Base-by-base conservation (phyloP, 1,140 invertebrate genomes). In the Phymorhynchus buccinoides region DNA sequence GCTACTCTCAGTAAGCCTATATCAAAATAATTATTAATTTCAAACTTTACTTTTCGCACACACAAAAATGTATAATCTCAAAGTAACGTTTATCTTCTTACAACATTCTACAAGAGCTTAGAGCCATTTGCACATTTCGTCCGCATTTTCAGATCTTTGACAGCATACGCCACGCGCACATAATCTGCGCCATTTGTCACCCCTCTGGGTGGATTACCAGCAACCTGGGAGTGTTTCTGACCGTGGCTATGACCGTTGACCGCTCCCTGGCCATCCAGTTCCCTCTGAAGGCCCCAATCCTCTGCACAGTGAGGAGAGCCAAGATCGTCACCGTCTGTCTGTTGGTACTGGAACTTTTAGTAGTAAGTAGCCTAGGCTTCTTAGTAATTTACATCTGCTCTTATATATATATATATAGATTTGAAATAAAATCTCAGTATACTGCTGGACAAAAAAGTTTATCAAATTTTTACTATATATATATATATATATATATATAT, bases 161-260 rank as follows among this genome's bases (percentile, higher is more conserved):
- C 35, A n/a, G 68, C 7, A 78, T 52, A 0, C 66, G 41, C 9
- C 27, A 89, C 35, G 80, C 86, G 3, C 87, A 91, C 80, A 42
- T 82, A 3, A 89, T 91, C 84, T 91, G 91, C 79, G 88, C 89
- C 75, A 82, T 89, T 39, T 88, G 89, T 56, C 87, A 91, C 80
- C 87, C 91, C 42, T 83, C 89, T n/a, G 91, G 91, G 16, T 88
- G 88, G 88, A 85, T 84, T 0, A 90, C 87, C 32, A 91, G 91
- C 73, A 89, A 91, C 81, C 41, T 90, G 30, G 91, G 91, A 3
- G 87, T 91, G 39, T 35, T 91, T 30, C 79, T 91, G 16, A 91
- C 91, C 1, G 88, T 88, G 16, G 91, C 89, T 62, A 91, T 91
- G 91, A 91, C 90, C 41, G 82, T 88, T 1, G 91, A 91, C 66